phyloP scores from a whole-genome alignment of 2,113 vertebrate species.

The Vidua macroura region DNA sequence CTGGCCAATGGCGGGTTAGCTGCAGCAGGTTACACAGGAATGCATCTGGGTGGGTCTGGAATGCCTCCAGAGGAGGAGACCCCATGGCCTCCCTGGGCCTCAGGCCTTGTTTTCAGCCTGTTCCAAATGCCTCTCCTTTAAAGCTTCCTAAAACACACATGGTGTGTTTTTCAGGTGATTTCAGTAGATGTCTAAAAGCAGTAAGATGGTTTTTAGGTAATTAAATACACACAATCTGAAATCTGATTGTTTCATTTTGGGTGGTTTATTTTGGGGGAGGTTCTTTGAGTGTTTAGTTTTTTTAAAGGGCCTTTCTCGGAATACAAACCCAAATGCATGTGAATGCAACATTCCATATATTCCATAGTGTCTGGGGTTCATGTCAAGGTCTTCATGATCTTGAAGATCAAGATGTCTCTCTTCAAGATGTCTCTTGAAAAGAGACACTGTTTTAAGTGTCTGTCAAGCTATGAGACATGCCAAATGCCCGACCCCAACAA shows the following conservation, averaged over 20 bases:
- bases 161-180: neutral
- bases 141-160: accelerated
- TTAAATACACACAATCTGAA: neutral
- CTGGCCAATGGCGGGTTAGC: neutral
- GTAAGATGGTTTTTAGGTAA: neutral
- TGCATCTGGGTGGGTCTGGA: too few species aligned
- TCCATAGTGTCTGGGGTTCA: neutral
- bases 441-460: neutral
- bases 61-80: neutral
- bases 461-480: neutral
- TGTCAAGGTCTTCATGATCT: neutral
- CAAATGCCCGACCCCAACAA: neutral
- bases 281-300: neutral
- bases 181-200: neutral
- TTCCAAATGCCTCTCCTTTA: neutral
- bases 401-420: too few species aligned
- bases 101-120: neutral
- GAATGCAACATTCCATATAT: neutral
- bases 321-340: accelerated
- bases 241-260: neutral
- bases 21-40: neutral
- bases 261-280: neutral
- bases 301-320: neutral
- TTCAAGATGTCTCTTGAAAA: neutral
- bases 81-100: accelerated